Evolutionary conservation across 2,113 vertebrate genomes (phyloP).

Genomic region (Felis chaus): DNA sequence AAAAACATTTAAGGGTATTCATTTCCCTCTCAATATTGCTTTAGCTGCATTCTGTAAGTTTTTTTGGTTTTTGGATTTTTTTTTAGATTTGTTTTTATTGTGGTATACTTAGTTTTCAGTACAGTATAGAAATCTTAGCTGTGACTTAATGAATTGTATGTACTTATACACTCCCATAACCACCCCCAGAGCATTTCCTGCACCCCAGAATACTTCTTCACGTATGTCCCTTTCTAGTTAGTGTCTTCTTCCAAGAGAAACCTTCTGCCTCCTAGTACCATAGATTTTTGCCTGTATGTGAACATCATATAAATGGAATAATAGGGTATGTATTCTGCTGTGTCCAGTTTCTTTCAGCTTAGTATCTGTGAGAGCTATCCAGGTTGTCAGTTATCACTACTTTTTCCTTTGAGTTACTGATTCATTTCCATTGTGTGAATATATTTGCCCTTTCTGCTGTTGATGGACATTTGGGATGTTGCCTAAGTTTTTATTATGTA

Average conservation of each 20-base stretch:
- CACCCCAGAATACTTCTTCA: neutral
- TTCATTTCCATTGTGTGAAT: neutral
- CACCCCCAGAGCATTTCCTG: neutral
- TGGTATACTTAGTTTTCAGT: neutral
- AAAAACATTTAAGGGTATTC: slow-evolving; percentile 20
- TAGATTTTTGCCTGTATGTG: neutral
- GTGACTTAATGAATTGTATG: neutral
- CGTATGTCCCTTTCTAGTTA: neutral
- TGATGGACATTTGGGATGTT: neutral
- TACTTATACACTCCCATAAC: neutral
- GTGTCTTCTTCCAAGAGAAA: neutral
- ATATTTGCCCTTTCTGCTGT: neutral
- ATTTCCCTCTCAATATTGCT: neutral
- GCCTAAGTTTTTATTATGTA: neutral
- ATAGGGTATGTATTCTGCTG: neutral
- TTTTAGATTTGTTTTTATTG: neutral
- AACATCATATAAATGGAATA: neutral
- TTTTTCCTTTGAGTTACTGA: slow-evolving; percentile 34
- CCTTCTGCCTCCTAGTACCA: neutral
- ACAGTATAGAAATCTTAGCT: neutral
- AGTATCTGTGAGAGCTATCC: neutral
- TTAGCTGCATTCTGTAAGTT: neutral
- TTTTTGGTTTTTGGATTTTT: neutral
- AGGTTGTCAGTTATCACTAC: neutral
- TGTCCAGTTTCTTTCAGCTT: neutral